A percentile compares a stretch with the other conserved stretches of the same genome.
These are phyloP conservation scores for Epicampocera succincta DNA, from an alignment of 2,888 invertebrate genomes.

Conservation along the genomic window DNA sequence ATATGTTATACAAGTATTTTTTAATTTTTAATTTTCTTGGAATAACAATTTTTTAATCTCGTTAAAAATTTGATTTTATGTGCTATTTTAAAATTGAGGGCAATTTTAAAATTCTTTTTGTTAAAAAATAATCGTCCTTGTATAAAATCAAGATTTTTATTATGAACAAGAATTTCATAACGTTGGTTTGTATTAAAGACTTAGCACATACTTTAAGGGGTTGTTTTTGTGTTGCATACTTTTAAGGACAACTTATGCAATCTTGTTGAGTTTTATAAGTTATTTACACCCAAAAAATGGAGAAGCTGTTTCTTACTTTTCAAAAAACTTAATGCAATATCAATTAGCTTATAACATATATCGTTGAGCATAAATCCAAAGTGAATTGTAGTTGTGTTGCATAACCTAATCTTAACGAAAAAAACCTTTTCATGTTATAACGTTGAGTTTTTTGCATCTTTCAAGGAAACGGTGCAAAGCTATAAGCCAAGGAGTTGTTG, in stretches of 20 bases:
- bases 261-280: background rate
- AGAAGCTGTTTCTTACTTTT: too few species aligned
- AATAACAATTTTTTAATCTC: too few species aligned
- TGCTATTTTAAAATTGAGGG: too few species aligned
- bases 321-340: constrained; percentile 31
- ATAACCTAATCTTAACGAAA: background rate
- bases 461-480: background rate
- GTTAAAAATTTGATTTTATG: too few species aligned
- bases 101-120: too few species aligned
- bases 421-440: constrained; percentile 13
- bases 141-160: too few species aligned
- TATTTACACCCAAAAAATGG: background rate
- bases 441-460: background rate
- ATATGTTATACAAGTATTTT: too few species aligned
- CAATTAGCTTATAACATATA: constrained; percentile 22
- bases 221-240: background rate
- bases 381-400: constrained; percentile 29
- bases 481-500: background rate
- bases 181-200: too few species aligned
- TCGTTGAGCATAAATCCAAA: constrained; percentile 34
- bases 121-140: too few species aligned
- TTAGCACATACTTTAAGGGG: background rate
- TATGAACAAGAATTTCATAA: too few species aligned
- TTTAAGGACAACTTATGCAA: background rate
- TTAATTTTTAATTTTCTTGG: too few species aligned